A percentile compares a stretch with the other conserved stretches of the same genome.
Evolutionary conservation across 2,888 invertebrate genomes (phyloP).

Genomic region (Plagodis dolabraria): DNA sequence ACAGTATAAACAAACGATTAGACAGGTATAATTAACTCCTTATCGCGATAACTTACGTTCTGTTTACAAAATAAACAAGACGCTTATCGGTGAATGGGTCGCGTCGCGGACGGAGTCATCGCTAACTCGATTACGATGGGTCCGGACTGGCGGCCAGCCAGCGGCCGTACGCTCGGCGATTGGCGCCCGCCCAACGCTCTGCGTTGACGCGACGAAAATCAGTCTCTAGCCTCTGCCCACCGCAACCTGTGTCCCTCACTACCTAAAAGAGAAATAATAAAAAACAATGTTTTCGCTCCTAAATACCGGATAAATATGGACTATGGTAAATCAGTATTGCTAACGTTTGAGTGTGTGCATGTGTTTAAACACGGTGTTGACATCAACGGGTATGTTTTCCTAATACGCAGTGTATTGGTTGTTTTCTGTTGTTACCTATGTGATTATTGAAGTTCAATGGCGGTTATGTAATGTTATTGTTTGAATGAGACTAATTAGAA

Average conservation of each 20-base stretch:
- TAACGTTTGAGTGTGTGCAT: conserved; percentile 52
- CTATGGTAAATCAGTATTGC: conserved; percentile 55
- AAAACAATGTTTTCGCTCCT: conserved; percentile 67
- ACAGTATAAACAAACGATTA: conserved; percentile 32
- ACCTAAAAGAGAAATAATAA: conserved; percentile 44
- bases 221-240: conserved; percentile 58
- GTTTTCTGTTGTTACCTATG: conserved; percentile 45
- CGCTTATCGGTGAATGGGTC: conserved; percentile 54
- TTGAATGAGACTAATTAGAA: conserved; percentile 29
- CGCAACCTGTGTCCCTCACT: conserved; percentile 45
- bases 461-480: conserved; percentile 68
- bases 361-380: conserved; percentile 42
- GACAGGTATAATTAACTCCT: conserved; percentile 16
- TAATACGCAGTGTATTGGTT: conserved; percentile 52
- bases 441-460: conserved; percentile 58
- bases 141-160: conserved; percentile 57
- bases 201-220: conserved; percentile 59
- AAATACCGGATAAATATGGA: conserved; percentile 73
- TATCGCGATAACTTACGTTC: conserved; percentile 55
- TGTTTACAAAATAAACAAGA: conserved; percentile 78
- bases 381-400: conserved; percentile 41
- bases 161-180: conserved; percentile 45
- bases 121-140: conserved; percentile 23
- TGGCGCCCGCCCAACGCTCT: conserved; percentile 59
- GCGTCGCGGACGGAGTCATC: conserved; percentile 19